Base-by-base conservation (phyloP, 2,888 invertebrate genomes). In the Actias luna region DNA sequence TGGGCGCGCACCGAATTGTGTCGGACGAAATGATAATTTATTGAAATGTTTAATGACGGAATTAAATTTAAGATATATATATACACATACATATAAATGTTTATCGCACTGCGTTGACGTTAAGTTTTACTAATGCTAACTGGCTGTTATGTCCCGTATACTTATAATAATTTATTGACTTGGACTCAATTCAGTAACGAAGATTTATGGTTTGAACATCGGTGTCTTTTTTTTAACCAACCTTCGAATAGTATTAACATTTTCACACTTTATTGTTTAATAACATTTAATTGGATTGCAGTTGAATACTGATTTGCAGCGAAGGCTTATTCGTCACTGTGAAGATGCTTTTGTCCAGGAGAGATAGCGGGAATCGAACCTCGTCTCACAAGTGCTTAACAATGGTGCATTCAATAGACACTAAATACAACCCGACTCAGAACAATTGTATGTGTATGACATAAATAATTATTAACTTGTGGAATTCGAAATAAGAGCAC, bases 111-210 rank as follows among this genome's bases (percentile, higher is more conserved):
- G 46, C 46, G 22, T 50, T 50, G 46, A 50, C 46, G 46, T 50
- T 22, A 50, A 10, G 46, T 50, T 25, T 50, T 50, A 50, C 46
- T 50, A 50, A 50, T 50, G 22, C 46, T 50, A 50, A 50, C 46
- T 50, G 25, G 46, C 22, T 50, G 46, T 50, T 50, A 50, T 12
- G 25, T 50, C 12, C 14, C 14, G 46, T 25, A 50, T 25, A 50
- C 2, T 25, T 50, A 50, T 50, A 50, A 50, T 25, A 50, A 50
- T 50, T 50, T 50, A 50, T 50, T 50, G 4, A 25, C 46, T 22
- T 25, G 46, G 46, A 50, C 25, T 12, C 10, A 12, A 50, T 25
- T 50, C 25, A 25, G 46, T 25, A 50, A 50, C 46, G 46, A 50
- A 50, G 25, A 50, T 25, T 22, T 25, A 50, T 50, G n/a, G 8